These are phyloP conservation scores for Melipona beecheii DNA, from an alignment of 2,888 invertebrate genomes.

Conservation along the genomic window DNA sequence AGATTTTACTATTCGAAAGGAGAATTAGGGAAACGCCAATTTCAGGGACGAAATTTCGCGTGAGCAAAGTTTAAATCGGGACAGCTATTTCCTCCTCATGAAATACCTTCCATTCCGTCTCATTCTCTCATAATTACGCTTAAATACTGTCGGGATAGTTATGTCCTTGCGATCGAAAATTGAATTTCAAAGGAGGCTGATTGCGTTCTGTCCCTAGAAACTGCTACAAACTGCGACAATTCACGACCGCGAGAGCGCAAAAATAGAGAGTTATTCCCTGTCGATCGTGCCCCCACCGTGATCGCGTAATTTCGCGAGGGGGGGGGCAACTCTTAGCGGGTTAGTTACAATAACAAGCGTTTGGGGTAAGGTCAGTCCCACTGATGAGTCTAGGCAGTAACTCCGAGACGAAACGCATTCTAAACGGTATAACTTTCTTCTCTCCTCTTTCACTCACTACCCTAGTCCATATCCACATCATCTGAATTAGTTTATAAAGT, in stretches of 20 bases:
- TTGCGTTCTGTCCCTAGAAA: constrained; percentile 4
- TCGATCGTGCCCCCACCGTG: not conserved
- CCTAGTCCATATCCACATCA: too few relatives aligned
- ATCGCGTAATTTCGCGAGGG: not conserved
- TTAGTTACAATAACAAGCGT: too few relatives aligned
- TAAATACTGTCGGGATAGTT: constrained; percentile 27
- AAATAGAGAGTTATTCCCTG: not conserved
- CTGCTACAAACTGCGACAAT: constrained; percentile 1
- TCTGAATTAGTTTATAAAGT: too few relatives aligned
- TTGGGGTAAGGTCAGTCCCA: too few relatives aligned
- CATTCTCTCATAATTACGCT: constrained; percentile 34
- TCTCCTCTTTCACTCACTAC: too few relatives aligned
- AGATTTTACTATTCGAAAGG: constrained; percentile 4
- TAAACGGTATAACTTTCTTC: too few relatives aligned
- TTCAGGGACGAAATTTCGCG: constrained; percentile 15
- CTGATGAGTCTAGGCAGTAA: too few relatives aligned
- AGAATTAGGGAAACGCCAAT: not conserved
- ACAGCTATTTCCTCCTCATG: constrained; percentile 12
- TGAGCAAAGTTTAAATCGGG: constrained; percentile 42
- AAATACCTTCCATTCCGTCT: constrained; percentile 21
- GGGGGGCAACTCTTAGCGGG: too few relatives aligned
- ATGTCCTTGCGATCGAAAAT: constrained; percentile 9
- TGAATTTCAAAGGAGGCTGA: constrained; percentile 25
- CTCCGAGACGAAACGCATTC: too few relatives aligned
- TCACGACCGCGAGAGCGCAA: too few relatives aligned